Conservation (phyloP, 53 echinoderm and acorn worm species). For the Echinarachnius parma region DNA sequence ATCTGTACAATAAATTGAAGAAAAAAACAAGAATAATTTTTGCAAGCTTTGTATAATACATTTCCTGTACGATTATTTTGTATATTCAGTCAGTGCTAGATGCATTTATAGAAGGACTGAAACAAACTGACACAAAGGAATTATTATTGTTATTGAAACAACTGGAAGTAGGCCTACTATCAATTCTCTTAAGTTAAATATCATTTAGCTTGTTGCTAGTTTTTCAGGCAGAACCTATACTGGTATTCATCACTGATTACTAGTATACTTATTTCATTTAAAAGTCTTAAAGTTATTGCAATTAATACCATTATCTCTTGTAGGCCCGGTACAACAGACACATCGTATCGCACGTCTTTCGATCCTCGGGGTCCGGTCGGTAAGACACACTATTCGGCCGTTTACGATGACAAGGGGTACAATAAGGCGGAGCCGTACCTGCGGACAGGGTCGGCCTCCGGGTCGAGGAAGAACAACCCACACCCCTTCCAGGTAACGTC, state of each 20-base stretch:
- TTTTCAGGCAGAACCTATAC: too few species aligned
- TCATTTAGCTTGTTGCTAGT: neutral
- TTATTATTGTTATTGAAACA: too few species aligned
- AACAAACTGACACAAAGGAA: too few species aligned
- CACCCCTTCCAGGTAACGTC: constrained; percentile 97
- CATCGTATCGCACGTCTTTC: constrained; percentile 50
- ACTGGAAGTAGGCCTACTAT: too few species aligned
- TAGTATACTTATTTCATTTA: too few species aligned
- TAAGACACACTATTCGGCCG: constrained; percentile 60
- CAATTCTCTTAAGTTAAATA: neutral
- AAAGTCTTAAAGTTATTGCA: neutral
- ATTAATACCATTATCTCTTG: neutral
- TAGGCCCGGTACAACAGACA: constrained; percentile 78
- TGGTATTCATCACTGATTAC: too few species aligned
- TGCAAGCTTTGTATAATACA: too few species aligned
- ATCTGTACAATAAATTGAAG: too few species aligned
- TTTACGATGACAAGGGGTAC: constrained; percentile 68
- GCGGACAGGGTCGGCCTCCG: constrained; percentile 78
- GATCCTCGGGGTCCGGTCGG: constrained; percentile 63
- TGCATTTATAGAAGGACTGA: too few species aligned
- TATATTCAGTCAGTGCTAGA: too few species aligned
- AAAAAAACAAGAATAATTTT: neutral
- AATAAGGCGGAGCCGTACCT: constrained; percentile 63
- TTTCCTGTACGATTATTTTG: too few species aligned
- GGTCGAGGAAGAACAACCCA: constrained; percentile 83